Evolutionary conservation across 2,113 vertebrate genomes (phyloP).

Genomic region (Odobenus rosmarus): DNA sequence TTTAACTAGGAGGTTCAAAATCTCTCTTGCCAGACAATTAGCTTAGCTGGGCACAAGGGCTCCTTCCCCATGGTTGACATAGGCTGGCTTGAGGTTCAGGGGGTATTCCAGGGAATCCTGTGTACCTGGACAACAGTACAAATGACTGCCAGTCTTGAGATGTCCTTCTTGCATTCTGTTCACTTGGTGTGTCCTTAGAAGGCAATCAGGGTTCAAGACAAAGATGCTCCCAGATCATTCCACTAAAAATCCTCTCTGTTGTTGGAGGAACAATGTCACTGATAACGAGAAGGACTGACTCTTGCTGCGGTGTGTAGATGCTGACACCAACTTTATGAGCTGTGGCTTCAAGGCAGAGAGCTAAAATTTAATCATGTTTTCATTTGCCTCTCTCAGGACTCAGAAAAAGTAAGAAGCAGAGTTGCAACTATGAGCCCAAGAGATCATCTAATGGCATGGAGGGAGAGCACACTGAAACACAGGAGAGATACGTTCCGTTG

Average conservation of each 20-base stretch:
- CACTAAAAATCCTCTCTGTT: not conserved
- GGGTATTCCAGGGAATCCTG: not conserved
- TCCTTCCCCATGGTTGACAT: not conserved
- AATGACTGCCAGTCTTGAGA: not conserved
- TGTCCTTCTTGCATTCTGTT: not conserved
- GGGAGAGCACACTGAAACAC: not conserved
- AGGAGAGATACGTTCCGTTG: not conserved
- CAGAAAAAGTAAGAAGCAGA: constrained; percentile 20
- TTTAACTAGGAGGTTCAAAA: constrained; percentile 62
- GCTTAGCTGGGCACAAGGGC: not conserved
- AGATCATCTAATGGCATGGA: not conserved
- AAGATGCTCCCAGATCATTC: not conserved
- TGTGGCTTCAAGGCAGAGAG: not conserved
- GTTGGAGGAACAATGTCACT: not conserved
- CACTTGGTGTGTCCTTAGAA: not conserved
- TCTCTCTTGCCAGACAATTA: constrained; percentile 44
- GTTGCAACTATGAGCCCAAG: not conserved
- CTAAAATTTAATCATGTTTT: constrained; percentile 12
- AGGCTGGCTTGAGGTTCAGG: not conserved
- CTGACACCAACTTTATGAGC: not conserved
- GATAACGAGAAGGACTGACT: not conserved
- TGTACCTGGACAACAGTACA: not conserved
- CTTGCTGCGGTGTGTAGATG: not conserved
- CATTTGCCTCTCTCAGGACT: not conserved
- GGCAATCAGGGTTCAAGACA: not conserved